Evolutionary conservation across 2,113 vertebrate species (phyloP), one percentile per base, ranked within the genome.

Genomic region (Sterrhoptilus dennistouni): DNA sequence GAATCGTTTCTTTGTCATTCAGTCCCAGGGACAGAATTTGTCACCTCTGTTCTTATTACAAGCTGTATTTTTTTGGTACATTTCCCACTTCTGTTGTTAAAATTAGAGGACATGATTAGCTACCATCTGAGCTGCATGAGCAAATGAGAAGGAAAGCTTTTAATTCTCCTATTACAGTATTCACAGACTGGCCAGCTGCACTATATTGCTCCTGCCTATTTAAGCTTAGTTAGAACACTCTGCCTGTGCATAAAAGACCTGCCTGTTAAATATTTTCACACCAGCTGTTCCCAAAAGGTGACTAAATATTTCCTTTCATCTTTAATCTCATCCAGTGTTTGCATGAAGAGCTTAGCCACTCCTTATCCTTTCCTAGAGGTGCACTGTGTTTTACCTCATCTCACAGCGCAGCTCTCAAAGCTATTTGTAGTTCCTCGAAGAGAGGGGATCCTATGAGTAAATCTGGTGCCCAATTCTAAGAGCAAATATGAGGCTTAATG

Each of bases 301-400:
- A 89, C 90, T 92, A 94, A 97, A 96, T 95, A 97, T 96, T 97
- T 96, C 74, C 84, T 95, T 97, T 95, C 59, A 95, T 94, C 87
- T 96, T 90, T 96, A 95, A 96, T 97, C 85, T 94, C 87, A 77
- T 93, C 38, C 47, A 53, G 20, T 68, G 89, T 89, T 96, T 94
- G 91, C 59, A 88, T 57, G 69, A 89, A 85, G 28, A 89, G 85
- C 74, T 96, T 81, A 95, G 87, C 49, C 33, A 33, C 33, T 60
- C 79, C 83, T 92, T 59, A 88, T 64, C 68, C 92, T 59, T 91
- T 95, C 89, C 65, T 28, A 64, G 69, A 49, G 47, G 71, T 31
- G 42, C 35, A 76, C 4, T 72, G 76, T 45, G 38, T 44, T 81
- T 70, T 49, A 76, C 61, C 61, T 77, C 75, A 23, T 31, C 65